phyloP scores from a whole-genome alignment of 2,113 vertebrate genomes.

The Menura novaehollandiae region DNA sequence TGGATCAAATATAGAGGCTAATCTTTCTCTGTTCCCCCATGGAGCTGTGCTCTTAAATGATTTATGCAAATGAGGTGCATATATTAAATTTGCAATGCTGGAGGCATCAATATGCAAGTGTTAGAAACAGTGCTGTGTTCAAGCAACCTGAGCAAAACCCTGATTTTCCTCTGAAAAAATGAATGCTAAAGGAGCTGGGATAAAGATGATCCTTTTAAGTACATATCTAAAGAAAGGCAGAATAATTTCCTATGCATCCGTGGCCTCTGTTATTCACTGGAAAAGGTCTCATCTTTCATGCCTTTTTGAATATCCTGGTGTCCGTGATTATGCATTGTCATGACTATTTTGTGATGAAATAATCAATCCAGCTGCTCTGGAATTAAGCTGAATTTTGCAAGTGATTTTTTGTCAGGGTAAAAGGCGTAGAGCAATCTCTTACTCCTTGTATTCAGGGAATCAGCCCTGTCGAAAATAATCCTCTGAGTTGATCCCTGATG shows the following conservation, averaged over 20 bases:
- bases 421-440: neutral
- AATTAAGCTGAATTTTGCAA: neutral
- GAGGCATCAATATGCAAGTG: conserved; percentile 12
- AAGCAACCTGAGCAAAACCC: neutral
- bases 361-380: neutral
- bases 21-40: neutral
- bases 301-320: neutral
- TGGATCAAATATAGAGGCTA: neutral
- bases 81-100: conserved; percentile 7
- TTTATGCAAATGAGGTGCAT: conserved; percentile 21
- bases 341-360: neutral
- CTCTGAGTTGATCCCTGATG: neutral
- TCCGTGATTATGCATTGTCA: conserved; percentile 7
- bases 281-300: neutral
- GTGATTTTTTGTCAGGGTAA: neutral
- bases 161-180: neutral
- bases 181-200: neutral
- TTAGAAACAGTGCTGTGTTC: neutral
- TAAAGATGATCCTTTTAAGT: neutral
- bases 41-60: neutral
- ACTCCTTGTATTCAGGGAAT: neutral
- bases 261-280: neutral
- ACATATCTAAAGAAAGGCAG: neutral
- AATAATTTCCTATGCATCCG: neutral
- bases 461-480: neutral